These are phyloP conservation scores for Geothlypis trichas DNA, from an alignment of 2,113 vertebrate species.

Conservation along the genomic window DNA sequence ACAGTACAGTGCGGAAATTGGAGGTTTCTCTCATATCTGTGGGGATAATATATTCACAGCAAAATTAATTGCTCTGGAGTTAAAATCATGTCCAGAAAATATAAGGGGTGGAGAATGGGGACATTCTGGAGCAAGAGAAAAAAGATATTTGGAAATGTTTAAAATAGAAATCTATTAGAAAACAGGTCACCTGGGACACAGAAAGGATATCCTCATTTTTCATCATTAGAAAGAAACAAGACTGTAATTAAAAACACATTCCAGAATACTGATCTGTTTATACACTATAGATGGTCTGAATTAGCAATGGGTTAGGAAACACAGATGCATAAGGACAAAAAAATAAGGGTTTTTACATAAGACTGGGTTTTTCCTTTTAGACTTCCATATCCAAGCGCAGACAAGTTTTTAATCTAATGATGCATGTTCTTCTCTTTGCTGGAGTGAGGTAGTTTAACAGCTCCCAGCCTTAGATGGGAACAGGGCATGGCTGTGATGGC, in stretches of 20 bases:
- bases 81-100: constrained; percentile 24
- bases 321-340: neutral
- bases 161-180: constrained; percentile 18
- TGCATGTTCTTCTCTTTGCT: neutral
- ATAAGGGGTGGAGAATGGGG: neutral
- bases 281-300: constrained; percentile 1
- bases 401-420: neutral
- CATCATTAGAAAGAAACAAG: constrained; percentile 35
- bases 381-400: neutral
- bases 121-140: constrained; percentile 15
- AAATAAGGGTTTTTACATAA: neutral
- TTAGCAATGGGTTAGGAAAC: constrained; percentile 3
- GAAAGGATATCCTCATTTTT: constrained; percentile 48
- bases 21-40: neutral
- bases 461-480: neutral
- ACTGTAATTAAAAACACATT: constrained; percentile 47
- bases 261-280: constrained; percentile 16
- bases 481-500: neutral
- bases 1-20: neutral
- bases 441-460: neutral
- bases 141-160: neutral
- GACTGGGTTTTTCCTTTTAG: neutral
- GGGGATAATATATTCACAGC: neutral
- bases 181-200: neutral
- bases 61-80: neutral